Evolutionary conservation across 2,888 invertebrate species (phyloP).

Genomic region (Standfussiana lucernea): DNA sequence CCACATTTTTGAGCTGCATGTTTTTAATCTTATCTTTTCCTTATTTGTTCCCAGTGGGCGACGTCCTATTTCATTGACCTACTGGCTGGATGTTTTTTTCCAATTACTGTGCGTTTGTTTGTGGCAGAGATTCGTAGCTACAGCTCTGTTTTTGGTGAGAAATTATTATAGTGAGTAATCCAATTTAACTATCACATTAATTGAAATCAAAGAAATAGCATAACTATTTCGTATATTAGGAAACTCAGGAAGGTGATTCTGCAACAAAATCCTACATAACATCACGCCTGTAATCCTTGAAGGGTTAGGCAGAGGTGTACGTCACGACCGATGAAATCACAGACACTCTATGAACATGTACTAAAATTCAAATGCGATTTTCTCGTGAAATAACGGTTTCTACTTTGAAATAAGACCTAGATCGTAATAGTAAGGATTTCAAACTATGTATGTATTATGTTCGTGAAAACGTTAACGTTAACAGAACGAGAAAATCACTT

Average conservation of each 20-base stretch:
- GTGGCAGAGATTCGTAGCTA: background rate
- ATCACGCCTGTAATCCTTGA: background rate
- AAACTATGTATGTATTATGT: no score
- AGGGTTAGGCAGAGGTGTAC: background rate
- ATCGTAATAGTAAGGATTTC: background rate
- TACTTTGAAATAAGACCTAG: background rate
- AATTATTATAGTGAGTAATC: background rate
- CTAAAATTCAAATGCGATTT: background rate
- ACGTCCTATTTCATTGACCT: constrained; percentile 56
- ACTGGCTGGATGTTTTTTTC: constrained; percentile 21
- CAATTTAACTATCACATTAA: background rate
- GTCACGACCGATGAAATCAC: background rate
- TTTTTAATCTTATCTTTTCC: constrained; percentile 58
- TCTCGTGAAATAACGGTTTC: background rate
- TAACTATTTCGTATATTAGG: background rate
- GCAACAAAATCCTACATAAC: background rate
- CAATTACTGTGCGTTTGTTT: constrained; percentile 48
- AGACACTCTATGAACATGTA: background rate
- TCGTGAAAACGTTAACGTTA: no score
- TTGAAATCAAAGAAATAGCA: background rate
- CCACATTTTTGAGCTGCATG: constrained; percentile 37
- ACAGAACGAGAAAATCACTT: no score
- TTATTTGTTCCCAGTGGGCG: constrained; percentile 47
- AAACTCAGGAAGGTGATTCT: background rate
- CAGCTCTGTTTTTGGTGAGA: background rate